phyloP scores from a whole-genome alignment of 1,140 invertebrate genomes.

The Drosophila persimilis region DNA sequence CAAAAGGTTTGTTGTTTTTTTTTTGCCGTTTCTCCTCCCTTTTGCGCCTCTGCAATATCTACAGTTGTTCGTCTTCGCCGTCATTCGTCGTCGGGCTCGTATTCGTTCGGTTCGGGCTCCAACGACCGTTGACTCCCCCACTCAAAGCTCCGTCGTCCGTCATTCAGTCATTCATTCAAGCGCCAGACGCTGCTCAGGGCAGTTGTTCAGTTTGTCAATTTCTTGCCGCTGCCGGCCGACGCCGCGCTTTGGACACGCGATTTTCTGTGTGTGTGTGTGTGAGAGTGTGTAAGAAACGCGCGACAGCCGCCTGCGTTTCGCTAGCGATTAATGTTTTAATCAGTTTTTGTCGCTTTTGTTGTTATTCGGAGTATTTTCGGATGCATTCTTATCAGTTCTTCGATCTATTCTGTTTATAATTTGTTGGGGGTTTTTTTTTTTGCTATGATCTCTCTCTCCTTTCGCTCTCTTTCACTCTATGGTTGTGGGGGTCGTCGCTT shows the following conservation, averaged over 20 bases:
- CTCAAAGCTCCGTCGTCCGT: conserved; percentile 35
- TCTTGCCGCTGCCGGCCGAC: conserved; percentile 10
- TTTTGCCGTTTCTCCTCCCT: conserved; percentile 32
- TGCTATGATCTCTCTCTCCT: too few species aligned
- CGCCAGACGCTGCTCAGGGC: conserved; percentile 66
- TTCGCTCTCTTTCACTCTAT: background rate
- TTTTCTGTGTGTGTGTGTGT: conserved; percentile 9
- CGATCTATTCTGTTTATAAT: conserved; percentile 48
- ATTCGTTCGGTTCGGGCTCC: conserved; percentile 1
- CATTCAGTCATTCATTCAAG: conserved; percentile 70
- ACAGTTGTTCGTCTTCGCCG: conserved; percentile 22
- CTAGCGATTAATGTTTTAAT: conserved; percentile 68
- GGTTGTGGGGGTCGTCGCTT: background rate
- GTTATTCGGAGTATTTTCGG: conserved; percentile 9
- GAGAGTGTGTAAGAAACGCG: conserved; percentile 55
- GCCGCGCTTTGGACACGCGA: conserved; percentile 40
- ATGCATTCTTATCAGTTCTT: conserved; percentile 57
- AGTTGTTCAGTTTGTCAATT: conserved; percentile 63
- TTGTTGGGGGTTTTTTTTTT: conserved; percentile 19
- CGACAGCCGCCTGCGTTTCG: conserved; percentile 50
- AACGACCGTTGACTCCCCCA: conserved; percentile 50
- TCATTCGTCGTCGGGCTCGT: conserved; percentile 1
- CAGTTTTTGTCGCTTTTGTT: conserved; percentile 40
- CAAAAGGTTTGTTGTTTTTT: conserved; percentile 43
- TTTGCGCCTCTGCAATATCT: conserved; percentile 57